Percentiles rank a stretch among this genome's conserved stretches.
Evolutionary conservation across 2,113 vertebrate species (phyloP).

Genomic region (Chaenocephalus aceratus): DNA sequence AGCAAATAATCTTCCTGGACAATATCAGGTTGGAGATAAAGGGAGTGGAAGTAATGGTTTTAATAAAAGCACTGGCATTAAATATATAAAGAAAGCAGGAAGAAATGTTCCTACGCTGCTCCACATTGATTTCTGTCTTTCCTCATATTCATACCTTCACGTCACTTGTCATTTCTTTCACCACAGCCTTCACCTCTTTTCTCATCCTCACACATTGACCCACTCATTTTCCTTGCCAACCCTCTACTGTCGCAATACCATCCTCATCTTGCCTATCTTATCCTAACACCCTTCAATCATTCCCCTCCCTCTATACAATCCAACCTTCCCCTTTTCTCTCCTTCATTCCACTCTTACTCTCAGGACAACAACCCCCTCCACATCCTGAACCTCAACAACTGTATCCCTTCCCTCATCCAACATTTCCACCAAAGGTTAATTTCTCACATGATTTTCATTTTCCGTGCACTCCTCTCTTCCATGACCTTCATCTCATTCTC

Average conservation of each 20-base stretch:
- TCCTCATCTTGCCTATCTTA: background rate
- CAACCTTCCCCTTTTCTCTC: background rate
- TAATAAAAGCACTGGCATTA: background rate
- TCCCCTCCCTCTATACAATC: background rate
- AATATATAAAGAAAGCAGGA: background rate
- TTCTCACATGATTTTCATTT: slow-evolving; percentile 27
- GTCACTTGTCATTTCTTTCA: slow-evolving; percentile 17
- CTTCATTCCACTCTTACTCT: background rate
- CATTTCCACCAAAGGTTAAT: slow-evolving; percentile 4
- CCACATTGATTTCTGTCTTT: slow-evolving; percentile 1
- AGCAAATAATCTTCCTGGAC: background rate
- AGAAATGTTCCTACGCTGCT: background rate
- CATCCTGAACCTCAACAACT: slow-evolving; percentile 1
- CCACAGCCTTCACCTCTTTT: background rate
- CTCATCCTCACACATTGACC: background rate
- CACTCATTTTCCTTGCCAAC: background rate
- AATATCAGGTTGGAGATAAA: slow-evolving; percentile 3
- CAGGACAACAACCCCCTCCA: background rate
- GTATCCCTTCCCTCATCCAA: slow-evolving; percentile 15
- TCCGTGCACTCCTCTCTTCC: background rate
- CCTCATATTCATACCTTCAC: slow-evolving; percentile 6
- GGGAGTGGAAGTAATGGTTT: background rate
- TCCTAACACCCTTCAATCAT: background rate
- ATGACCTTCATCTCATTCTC: background rate
- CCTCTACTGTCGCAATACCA: background rate